Evolutionary conservation across 2,797 vertebrate genomes (phyloP), one percentile per base, ranked within the genome.

Genomic region (Ctenosaura bakeri): DNA sequence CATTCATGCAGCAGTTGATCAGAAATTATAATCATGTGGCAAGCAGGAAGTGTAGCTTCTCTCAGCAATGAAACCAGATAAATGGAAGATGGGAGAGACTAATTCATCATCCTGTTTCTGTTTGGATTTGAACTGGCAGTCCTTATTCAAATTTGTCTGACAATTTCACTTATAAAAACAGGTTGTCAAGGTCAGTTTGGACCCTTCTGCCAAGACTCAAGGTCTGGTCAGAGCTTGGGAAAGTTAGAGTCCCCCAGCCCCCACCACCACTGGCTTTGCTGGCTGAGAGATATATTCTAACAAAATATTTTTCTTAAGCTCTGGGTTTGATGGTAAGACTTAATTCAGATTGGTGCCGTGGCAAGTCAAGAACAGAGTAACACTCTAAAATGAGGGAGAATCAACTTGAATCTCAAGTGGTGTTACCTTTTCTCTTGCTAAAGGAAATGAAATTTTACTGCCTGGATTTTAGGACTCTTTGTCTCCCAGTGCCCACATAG

Each of bases 41-140:
- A 88, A 93, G n/a, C 52, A 90, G 87, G 74, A 93, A 79, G 5
- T 3, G 2, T 42, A 88, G 32, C 16, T 94, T 82, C 56, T 69
- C 1, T 32, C 88, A 1, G 7, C 12, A 82, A 71, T 56, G 71
- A 92, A 93, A 85, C 3, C 89, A 52, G 20, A 88, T 82, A 92
- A 93, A 92, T 20, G 1, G 86, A 88, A 93, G 42, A 18, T 46
- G 82, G 71, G 54, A 62, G 6, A 91, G 84, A 86, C 20, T 24
- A 56, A 50, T 29, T 66, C 0, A 35, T 83, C 0, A 24, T 88
- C 79, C 62, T 83, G 6, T 71, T 71, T 86, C 20, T 93, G 16
- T 83, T 73, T 82, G 46, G 84, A 79, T 74, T 89, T 64, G 38
- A 90, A 82, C 1, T 73, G 62, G 81, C 16, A 35, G 85, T 79